Evolutionary conservation across 2,888 invertebrate species (phyloP).

Genomic region (Selenia dentaria): DNA sequence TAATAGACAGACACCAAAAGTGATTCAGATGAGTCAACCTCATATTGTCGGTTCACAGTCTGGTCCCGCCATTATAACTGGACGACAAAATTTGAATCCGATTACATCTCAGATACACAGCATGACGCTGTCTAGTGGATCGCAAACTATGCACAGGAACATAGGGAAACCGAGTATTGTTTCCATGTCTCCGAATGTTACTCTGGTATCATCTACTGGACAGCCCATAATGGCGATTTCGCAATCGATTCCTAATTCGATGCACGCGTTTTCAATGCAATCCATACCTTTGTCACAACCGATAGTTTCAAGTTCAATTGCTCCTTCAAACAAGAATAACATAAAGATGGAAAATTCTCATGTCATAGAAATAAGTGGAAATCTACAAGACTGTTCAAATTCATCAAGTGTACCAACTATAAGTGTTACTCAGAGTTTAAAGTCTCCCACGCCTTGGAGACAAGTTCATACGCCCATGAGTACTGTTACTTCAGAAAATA

Average conservation of each 20-base stretch:
- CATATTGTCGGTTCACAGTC: constrained; percentile 62
- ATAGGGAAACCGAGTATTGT: constrained; percentile 65
- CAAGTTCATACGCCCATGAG: constrained; percentile 57
- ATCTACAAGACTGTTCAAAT: constrained; percentile 67
- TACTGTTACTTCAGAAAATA: constrained; percentile 54
- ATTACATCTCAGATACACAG: constrained; percentile 78
- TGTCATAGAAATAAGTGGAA: constrained; percentile 78
- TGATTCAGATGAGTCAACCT: constrained; percentile 71
- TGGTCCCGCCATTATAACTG: constrained; percentile 61
- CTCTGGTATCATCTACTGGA: constrained; percentile 73
- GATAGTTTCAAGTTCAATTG: constrained; percentile 77
- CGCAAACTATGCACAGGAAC: constrained; percentile 65
- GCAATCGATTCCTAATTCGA: constrained; percentile 68
- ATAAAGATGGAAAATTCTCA: constrained; percentile 75
- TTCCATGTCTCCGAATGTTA: constrained; percentile 73
- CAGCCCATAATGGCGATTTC: constrained; percentile 81
- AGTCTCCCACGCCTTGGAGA: constrained; percentile 78
- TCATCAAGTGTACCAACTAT: constrained; percentile 69
- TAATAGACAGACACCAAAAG: constrained; percentile 72
- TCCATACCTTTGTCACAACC: constrained; percentile 77
- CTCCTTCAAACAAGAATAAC: constrained; percentile 69
- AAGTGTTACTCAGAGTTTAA: constrained; percentile 74
- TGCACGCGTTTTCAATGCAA: constrained; percentile 69
- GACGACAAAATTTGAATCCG: constrained; percentile 73
- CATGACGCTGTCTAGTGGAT: constrained; percentile 67